A percentile compares a stretch with the other conserved stretches of the same genome.
Conservation (phyloP, 2,113 vertebrate genomes). For the Brienomyrus longianalis region DNA sequence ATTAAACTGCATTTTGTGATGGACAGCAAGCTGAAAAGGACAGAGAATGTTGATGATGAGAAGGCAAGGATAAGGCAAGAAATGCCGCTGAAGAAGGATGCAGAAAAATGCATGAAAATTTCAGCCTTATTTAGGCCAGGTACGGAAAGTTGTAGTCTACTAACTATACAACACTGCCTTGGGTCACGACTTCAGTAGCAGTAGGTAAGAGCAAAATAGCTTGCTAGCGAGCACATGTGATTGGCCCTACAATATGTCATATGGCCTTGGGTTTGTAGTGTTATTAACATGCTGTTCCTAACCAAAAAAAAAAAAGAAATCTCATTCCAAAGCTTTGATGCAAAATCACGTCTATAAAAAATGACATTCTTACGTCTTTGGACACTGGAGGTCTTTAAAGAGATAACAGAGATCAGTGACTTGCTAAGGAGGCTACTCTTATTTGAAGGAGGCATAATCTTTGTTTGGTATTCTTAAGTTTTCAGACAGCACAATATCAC, state of each 20-base stretch:
- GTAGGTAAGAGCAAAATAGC: background rate
- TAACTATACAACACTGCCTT: too few relatives aligned
- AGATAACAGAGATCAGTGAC: background rate
- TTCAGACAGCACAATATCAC: background rate
- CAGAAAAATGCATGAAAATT: background rate
- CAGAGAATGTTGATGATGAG: background rate
- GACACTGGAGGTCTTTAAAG: background rate
- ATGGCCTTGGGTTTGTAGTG: background rate
- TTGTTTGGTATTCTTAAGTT: background rate
- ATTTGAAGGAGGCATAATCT: background rate
- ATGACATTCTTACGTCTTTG: background rate
- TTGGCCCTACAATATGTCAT: background rate
- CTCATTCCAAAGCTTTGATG: background rate
- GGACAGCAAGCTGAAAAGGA: background rate
- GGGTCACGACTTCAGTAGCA: background rate
- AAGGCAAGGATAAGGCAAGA: background rate
- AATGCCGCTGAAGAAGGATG: background rate
- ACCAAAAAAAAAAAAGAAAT: background rate
- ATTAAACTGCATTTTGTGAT: background rate
- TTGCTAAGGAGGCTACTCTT: background rate
- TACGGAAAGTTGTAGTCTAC: background rate
- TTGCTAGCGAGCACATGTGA: background rate
- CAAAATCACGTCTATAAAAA: background rate
- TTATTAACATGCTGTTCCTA: background rate
- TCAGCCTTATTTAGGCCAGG: background rate